Evolutionary conservation across 2,888 invertebrate species (phyloP).

Genomic region (Drosophila villosipedis): DNA sequence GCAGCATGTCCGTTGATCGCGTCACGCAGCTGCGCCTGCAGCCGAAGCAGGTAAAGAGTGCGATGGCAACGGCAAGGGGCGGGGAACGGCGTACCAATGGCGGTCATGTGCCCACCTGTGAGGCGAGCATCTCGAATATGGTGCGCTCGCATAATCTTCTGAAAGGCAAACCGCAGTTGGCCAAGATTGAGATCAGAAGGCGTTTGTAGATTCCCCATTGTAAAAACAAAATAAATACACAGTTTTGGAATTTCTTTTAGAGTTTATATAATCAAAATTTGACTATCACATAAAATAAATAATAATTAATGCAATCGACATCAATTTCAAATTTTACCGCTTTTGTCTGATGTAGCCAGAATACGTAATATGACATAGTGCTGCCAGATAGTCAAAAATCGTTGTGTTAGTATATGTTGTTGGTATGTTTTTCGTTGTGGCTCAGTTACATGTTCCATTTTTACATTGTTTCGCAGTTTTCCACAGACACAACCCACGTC

Average conservation of each 20-base stretch:
- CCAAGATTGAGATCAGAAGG: conserved; percentile 60
- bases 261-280: not conserved
- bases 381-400: conserved; percentile 33
- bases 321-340: not conserved
- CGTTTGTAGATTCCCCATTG: conserved; percentile 1
- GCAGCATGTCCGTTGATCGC: conserved; percentile 84
- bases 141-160: conserved; percentile 84
- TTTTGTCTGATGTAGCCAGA: conserved; percentile 12
- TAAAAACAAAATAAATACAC: too few relatives aligned
- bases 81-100: conserved; percentile 17
- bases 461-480: conserved; percentile 57
- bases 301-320: not conserved
- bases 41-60: conserved; percentile 63
- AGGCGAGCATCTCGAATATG: conserved; percentile 87
- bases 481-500: conserved; percentile 62
- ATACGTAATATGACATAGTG: not conserved
- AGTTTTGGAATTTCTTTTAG: not conserved
- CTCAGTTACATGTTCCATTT: conserved; percentile 28
- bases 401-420: conserved; percentile 22
- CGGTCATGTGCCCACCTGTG: conserved; percentile 68
- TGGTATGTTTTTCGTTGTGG: conserved; percentile 34
- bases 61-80: conserved; percentile 51
- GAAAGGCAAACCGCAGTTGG: conserved; percentile 69
- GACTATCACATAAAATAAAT: not conserved
- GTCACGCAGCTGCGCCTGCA: conserved; percentile 76